Percentiles rank a stretch among this genome's conserved stretches.
phyloP scores from a whole-genome alignment of 1,140 invertebrate genomes.

The Hyphantria cunea region DNA sequence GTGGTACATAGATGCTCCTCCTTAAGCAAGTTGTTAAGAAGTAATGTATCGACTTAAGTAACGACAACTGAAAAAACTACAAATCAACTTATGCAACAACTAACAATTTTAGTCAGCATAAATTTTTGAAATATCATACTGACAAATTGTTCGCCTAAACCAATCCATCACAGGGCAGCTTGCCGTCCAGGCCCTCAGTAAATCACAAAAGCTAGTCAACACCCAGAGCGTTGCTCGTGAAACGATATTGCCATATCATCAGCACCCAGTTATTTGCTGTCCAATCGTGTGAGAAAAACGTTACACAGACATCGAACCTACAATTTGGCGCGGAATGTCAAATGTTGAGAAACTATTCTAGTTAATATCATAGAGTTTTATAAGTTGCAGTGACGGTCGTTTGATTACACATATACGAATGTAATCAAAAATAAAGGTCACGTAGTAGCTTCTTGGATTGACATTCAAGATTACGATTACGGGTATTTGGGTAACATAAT shows the following conservation, averaged over 20 bases:
- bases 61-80: too few relatives aligned
- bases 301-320: slow-evolving; percentile 54
- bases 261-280: slow-evolving; percentile 73
- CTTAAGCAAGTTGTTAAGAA: too few relatives aligned
- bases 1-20: too few relatives aligned
- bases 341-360: slow-evolving; percentile 55
- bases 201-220: slow-evolving; percentile 30
- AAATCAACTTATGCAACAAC: too few relatives aligned
- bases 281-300: slow-evolving; percentile 74
- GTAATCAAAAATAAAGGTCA: background rate
- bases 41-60: too few relatives aligned
- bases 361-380: slow-evolving; percentile 25
- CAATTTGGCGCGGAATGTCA: slow-evolving; percentile 72
- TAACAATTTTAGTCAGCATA: too few relatives aligned
- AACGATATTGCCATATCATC: slow-evolving; percentile 69
- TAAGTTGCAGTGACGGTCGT: slow-evolving; percentile 15
- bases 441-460: slow-evolving; percentile 13
- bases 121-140: too few relatives aligned
- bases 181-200: background rate
- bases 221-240: slow-evolving; percentile 48
- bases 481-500: background rate
- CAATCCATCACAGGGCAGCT: too few relatives aligned
- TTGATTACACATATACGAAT: slow-evolving; percentile 5
- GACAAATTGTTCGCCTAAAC: too few relatives aligned
- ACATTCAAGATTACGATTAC: slow-evolving; percentile 4